These are phyloP conservation scores for Amaurobius ferox DNA, from an alignment of 2,888 invertebrate species.

Conservation along the genomic window DNA sequence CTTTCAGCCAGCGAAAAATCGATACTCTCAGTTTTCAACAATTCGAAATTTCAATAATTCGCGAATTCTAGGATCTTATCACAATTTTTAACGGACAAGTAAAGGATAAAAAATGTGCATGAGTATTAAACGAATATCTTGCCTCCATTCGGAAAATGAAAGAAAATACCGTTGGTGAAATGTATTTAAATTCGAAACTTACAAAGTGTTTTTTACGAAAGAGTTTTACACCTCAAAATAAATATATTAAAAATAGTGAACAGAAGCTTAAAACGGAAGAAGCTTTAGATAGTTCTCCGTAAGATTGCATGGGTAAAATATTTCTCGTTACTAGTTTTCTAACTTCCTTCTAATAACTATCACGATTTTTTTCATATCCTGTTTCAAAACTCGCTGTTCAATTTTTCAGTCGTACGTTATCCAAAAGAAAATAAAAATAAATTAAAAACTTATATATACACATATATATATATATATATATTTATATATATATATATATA, in stretches of 20 bases:
- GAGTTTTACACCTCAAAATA: conserved; percentile 37
- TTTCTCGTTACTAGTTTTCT: conserved; percentile 57
- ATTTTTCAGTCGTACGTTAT: neutral
- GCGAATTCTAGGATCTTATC: too few relatives aligned
- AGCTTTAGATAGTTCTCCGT: neutral
- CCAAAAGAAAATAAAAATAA: neutral
- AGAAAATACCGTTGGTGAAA: conserved; percentile 9
- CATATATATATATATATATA: too few relatives aligned
- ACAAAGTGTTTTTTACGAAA: conserved; percentile 33
- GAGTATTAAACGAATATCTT: conserved; percentile 16
- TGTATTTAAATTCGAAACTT: conserved; percentile 29
- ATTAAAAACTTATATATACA: too few relatives aligned
- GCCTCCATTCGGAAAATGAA: neutral
- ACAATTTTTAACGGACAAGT: too few relatives aligned
- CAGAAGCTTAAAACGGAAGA: neutral
- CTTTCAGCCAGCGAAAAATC: too few relatives aligned
- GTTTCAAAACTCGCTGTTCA: conserved; percentile 3
- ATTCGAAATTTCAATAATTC: too few relatives aligned
- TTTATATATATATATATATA: too few relatives aligned
- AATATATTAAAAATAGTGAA: conserved; percentile 13
- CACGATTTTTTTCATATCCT: neutral
- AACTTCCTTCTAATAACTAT: conserved; percentile 64
- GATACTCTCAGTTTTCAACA: too few relatives aligned
- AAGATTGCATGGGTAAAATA: conserved; percentile 17
- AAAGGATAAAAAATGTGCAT: too few relatives aligned